A percentile compares a stretch with the other conserved stretches of the same genome.
Evolutionary conservation across 2,797 vertebrate genomes (phyloP).

Genomic region (Anguilla obscura): DNA sequence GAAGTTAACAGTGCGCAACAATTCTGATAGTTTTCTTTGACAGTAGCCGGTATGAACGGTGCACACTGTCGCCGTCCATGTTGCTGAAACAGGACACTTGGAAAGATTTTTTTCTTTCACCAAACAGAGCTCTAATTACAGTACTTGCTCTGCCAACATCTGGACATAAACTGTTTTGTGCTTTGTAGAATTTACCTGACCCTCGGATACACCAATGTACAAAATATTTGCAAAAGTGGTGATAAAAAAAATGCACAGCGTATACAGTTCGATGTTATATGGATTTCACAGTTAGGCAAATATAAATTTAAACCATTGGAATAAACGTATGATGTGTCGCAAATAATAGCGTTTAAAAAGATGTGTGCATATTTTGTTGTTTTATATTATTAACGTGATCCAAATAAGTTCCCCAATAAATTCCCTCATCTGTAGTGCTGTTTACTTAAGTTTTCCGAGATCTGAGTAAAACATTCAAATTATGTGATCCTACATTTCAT

Average conservation of each 20-base stretch:
- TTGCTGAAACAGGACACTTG: conserved; percentile 6
- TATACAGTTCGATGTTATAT: neutral
- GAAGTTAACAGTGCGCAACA: neutral
- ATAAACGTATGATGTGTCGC: neutral
- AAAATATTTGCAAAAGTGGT: neutral
- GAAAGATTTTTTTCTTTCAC: neutral
- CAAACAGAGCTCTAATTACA: conserved; percentile 4
- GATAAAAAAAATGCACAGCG: neutral
- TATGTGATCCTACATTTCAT: neutral
- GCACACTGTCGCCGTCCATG: neutral
- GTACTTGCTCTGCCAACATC: neutral
- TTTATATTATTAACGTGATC: neutral
- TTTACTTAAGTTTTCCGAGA: neutral
- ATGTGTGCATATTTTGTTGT: neutral
- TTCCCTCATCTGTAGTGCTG: neutral
- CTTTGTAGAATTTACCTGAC: conserved; percentile 6
- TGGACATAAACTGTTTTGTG: neutral
- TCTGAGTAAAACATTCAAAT: neutral
- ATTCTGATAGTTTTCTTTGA: neutral
- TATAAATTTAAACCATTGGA: neutral
- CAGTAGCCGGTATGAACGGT: neutral
- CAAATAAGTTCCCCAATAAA: neutral
- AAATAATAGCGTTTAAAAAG: neutral
- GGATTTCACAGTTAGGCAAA: neutral
- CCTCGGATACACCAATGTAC: neutral